phyloP scores from a whole-genome alignment of 2,797 vertebrate species.

The Cercopithecus diana region DNA sequence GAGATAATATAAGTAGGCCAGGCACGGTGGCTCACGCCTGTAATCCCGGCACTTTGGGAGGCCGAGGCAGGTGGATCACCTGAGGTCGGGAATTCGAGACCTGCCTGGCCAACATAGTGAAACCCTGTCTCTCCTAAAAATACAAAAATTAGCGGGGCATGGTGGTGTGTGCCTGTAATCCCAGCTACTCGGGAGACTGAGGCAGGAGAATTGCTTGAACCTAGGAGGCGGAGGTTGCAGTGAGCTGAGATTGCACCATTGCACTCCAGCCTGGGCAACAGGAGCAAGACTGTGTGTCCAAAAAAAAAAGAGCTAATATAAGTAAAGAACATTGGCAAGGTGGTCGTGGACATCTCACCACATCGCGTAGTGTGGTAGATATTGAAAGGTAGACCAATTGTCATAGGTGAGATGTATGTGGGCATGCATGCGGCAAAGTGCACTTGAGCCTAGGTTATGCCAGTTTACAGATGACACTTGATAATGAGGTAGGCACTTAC shows the following conservation, averaged over 20 bases:
- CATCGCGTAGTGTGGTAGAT: background rate
- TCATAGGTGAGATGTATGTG: background rate
- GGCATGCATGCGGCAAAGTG: background rate
- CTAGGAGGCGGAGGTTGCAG: background rate
- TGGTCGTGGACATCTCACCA: background rate
- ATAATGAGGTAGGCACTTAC: background rate
- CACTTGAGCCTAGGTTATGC: background rate
- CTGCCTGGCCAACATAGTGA: too few species aligned
- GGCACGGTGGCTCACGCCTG: background rate
- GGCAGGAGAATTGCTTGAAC: background rate
- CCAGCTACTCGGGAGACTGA: background rate
- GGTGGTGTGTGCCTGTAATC: background rate
- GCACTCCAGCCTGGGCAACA: background rate
- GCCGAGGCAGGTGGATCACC: background rate
- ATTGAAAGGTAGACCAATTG: background rate
- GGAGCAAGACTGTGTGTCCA: background rate
- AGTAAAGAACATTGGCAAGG: background rate
- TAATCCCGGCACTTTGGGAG: background rate
- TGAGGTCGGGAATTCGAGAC: background rate
- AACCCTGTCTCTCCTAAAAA: background rate
- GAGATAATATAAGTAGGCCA: background rate
- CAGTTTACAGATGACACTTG: background rate
- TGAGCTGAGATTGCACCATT: background rate
- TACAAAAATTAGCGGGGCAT: background rate
- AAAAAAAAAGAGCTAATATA: background rate